Evolutionary conservation across 37 sponge, comb jelly and placozoan species (phyloP).

Genomic region (Spongilla lacustris): DNA sequence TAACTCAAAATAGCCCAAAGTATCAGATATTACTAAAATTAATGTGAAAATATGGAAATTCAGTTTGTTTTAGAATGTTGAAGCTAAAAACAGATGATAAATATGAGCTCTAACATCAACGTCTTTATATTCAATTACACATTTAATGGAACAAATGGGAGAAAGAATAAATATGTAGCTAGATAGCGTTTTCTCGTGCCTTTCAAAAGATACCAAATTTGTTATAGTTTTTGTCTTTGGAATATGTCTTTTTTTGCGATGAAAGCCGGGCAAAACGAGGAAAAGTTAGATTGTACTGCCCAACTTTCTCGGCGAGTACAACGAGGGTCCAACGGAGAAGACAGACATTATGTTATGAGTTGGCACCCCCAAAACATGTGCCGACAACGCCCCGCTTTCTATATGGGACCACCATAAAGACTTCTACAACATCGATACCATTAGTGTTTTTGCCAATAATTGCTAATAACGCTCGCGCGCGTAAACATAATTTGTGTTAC

Average conservation of each 20-base stretch:
- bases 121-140: background rate
- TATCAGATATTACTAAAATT: background rate
- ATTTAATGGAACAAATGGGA: constrained; percentile 1
- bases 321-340: background rate
- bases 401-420: background rate
- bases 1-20: background rate
- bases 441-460: background rate
- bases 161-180: background rate
- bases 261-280: background rate
- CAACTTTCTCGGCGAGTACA: background rate
- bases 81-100: background rate
- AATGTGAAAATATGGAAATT: background rate
- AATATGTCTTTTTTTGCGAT: background rate
- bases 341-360: background rate
- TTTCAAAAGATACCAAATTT: background rate
- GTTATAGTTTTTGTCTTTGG: background rate
- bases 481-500: background rate
- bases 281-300: background rate
- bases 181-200: background rate
- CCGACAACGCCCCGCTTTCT: background rate
- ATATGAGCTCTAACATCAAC: background rate
- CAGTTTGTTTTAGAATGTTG: background rate
- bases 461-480: background rate
- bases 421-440: background rate
- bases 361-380: background rate